A percentile compares a stretch with the other conserved stretches of the same genome.
These are phyloP conservation scores for Urosaurus nigricauda DNA, from an alignment of 2,797 vertebrate genomes.

Conservation along the genomic window DNA sequence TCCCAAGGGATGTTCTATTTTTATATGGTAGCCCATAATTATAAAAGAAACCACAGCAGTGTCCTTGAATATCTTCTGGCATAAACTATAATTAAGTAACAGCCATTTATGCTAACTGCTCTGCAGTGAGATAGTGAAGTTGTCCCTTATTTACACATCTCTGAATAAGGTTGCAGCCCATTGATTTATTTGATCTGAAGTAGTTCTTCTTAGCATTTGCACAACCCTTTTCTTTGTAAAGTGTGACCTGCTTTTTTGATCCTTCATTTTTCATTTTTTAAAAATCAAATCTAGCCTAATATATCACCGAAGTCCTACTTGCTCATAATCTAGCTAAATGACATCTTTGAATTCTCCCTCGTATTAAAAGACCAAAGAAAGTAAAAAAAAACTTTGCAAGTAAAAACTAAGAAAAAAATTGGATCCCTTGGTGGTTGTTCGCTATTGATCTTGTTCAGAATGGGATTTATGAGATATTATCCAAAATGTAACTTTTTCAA, in stretches of 20 bases:
- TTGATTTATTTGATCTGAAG: slow-evolving; percentile 42
- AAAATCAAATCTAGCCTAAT: slow-evolving; percentile 13
- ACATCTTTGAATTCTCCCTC: not conserved
- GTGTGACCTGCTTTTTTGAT: slow-evolving; percentile 31
- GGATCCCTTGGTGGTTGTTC: not conserved
- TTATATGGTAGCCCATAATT: slow-evolving; percentile 66
- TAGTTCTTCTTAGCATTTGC: slow-evolving; percentile 26
- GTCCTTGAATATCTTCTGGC: slow-evolving; percentile 64
- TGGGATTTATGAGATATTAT: too few species aligned
- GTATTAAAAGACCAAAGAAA: not conserved
- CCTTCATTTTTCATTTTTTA: slow-evolving; percentile 25
- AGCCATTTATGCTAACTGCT: slow-evolving; percentile 56
- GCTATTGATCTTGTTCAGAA: not conserved
- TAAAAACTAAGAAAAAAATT: not conserved
- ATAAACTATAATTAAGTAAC: slow-evolving; percentile 70
- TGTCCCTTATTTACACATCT: slow-evolving; percentile 46
- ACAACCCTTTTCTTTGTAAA: slow-evolving; percentile 3
- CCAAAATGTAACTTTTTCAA: too few species aligned
- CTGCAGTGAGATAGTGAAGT: slow-evolving; percentile 41
- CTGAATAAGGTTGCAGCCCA: slow-evolving; percentile 23
- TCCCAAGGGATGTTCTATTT: slow-evolving; percentile 57
- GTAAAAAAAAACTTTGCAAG: not conserved
- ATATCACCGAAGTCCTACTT: not conserved
- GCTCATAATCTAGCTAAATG: not conserved
- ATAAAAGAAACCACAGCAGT: slow-evolving; percentile 60